Evolutionary conservation across 64 coral and sea anemone genomes (phyloP).

Genomic region (Montipora cactus): DNA sequence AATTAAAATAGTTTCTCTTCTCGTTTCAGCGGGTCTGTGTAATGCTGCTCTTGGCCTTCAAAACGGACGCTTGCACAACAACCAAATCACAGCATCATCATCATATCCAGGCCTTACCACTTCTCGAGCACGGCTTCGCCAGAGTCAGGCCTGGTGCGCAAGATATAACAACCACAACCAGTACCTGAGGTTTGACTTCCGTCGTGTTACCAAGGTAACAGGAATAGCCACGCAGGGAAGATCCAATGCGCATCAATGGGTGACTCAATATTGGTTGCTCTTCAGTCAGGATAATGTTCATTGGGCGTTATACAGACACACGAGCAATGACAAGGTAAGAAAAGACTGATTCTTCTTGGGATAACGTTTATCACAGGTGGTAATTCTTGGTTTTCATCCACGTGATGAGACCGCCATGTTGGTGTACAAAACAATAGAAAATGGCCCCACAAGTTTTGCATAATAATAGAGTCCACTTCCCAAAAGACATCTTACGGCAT

Average conservation of each 20-base stretch:
- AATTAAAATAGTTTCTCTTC: not conserved
- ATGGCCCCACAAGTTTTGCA: too few species aligned
- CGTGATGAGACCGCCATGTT: too few species aligned
- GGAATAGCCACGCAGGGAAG: constrained; percentile 76
- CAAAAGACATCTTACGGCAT: too few species aligned
- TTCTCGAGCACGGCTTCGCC: constrained; percentile 45
- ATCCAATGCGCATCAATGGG: constrained; percentile 72
- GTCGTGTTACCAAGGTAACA: constrained; percentile 63
- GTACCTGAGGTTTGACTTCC: constrained; percentile 76
- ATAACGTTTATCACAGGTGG: too few species aligned
- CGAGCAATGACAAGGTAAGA: constrained; percentile 60
- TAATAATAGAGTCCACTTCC: too few species aligned
- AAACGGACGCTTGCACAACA: constrained; percentile 51
- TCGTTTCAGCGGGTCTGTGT: constrained; percentile 60
- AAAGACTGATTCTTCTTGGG: too few species aligned
- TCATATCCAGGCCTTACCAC: constrained; percentile 42
- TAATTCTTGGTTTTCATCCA: too few species aligned
- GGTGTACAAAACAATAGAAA: too few species aligned
- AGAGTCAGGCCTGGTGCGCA: constrained; percentile 57
- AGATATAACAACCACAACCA: constrained; percentile 84
- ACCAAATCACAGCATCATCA: constrained; percentile 74
- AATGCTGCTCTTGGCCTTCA: constrained; percentile 79
- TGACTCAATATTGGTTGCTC: constrained; percentile 63
- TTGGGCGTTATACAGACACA: constrained; percentile 56
- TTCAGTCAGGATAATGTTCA: constrained; percentile 79